These are phyloP conservation scores for Glaucopsyche alexis DNA, from an alignment of 2,888 invertebrate genomes.

Conservation along the genomic window DNA sequence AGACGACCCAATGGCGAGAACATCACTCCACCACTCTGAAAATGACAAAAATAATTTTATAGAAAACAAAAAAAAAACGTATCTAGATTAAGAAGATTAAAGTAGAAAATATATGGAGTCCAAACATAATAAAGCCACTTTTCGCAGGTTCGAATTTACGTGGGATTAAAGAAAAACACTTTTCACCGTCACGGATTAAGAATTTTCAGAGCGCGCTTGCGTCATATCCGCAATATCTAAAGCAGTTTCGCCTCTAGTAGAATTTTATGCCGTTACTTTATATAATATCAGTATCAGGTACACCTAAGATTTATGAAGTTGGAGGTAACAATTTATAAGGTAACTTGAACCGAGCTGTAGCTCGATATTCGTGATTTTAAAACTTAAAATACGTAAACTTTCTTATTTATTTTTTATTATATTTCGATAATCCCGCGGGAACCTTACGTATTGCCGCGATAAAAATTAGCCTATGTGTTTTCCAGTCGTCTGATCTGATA, in stretches of 20 bases:
- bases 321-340: no score
- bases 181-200: conserved; percentile 12
- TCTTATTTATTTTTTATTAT: no score
- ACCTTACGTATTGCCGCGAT: no score
- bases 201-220: background rate
- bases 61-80: background rate
- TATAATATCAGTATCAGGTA: background rate
- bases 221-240: background rate
- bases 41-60: background rate
- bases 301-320: background rate
- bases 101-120: background rate
- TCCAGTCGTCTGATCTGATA: no score
- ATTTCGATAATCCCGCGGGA: no score
- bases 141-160: background rate
- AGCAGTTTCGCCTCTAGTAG: background rate
- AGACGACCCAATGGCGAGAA: conserved; percentile 74
- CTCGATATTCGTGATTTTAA: no score
- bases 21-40: conserved; percentile 76
- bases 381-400: no score
- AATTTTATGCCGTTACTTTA: background rate
- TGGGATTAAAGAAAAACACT: conserved; percentile 13
- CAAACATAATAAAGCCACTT: background rate
- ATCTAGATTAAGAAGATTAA: background rate
- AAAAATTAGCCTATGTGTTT: no score
- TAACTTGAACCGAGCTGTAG: no score